Conservation (phyloP, 2,797 vertebrate genomes). For the Triplophysa bombifrons region DNA sequence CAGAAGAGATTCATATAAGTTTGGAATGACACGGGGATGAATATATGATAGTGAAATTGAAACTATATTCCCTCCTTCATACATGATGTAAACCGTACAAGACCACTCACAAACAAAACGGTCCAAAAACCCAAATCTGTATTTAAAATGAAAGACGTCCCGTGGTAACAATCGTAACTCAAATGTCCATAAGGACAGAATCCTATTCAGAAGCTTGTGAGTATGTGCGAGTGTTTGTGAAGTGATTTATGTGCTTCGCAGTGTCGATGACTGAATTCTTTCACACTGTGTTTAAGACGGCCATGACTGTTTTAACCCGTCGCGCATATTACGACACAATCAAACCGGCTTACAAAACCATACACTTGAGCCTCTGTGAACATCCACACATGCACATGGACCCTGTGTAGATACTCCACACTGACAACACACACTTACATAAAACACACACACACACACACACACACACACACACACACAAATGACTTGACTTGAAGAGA, state of each 20-base stretch:
- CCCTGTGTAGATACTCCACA: constrained; percentile 27
- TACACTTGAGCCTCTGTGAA: constrained; percentile 34
- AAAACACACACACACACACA: constrained; percentile 41
- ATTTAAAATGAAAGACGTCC: neutral
- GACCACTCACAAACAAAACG: neutral
- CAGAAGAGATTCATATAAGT: no score
- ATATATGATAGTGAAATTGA: neutral
- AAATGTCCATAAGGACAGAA: neutral
- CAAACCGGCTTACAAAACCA: neutral
- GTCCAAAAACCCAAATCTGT: neutral
- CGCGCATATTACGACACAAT: constrained; percentile 15
- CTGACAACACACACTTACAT: constrained; percentile 12
- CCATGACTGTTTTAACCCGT: constrained; percentile 19
- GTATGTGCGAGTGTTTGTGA: neutral
- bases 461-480: constrained; percentile 61
- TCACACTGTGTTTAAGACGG: constrained; percentile 11
- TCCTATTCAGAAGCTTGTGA: neutral
- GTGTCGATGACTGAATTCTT: constrained; percentile 32
- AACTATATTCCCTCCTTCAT: neutral
- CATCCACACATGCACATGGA: constrained; percentile 35
- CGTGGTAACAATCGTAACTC: neutral
- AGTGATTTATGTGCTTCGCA: constrained; percentile 10
- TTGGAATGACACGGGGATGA: no score
- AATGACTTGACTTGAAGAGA: constrained; percentile 67
- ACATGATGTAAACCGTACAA: neutral